Percentiles rank a stretch among this genome's conserved stretches.
phyloP scores from a whole-genome alignment of 2,113 vertebrate species.

The Siphamia tubifer region DNA sequence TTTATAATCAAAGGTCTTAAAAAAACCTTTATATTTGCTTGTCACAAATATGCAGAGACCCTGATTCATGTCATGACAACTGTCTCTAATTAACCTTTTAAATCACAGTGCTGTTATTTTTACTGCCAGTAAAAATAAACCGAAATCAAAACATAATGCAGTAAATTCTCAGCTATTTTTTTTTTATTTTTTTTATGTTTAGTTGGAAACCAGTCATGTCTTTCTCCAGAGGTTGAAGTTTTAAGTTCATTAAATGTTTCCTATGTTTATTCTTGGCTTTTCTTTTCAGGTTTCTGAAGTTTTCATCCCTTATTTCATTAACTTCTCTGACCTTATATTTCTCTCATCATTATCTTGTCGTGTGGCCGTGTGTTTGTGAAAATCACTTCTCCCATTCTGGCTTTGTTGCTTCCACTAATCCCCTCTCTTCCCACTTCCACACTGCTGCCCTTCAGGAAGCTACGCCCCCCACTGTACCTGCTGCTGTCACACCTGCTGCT shows the following conservation, averaged over 20 bases:
- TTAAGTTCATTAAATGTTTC: too few relatives aligned
- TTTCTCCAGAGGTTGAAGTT: neutral
- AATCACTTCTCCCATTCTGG: neutral
- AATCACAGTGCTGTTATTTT: neutral
- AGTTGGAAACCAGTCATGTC: neutral
- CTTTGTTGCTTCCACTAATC: slow-evolving; percentile 32
- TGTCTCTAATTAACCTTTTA: slow-evolving; percentile 9
- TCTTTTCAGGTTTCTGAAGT: neutral
- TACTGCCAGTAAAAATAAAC: neutral
- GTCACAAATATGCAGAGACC: neutral
- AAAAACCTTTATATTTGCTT: too few relatives aligned
- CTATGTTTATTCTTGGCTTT: too few relatives aligned
- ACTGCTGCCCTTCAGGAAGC: slow-evolving; percentile 50
- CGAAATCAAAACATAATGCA: neutral
- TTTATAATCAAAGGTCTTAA: too few relatives aligned
- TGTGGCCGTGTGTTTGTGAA: neutral
- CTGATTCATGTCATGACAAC: neutral
- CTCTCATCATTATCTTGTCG: neutral
- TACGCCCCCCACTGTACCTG: slow-evolving; percentile 34
- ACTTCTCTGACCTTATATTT: neutral
- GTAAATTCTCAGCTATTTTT: neutral
- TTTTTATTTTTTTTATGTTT: neutral
- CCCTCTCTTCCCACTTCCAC: neutral
- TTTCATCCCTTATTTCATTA: neutral
- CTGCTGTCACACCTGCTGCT: slow-evolving; percentile 32